phyloP scores from a whole-genome alignment of 2,888 invertebrate species.

The Lepidocyrtinus sp. region DNA sequence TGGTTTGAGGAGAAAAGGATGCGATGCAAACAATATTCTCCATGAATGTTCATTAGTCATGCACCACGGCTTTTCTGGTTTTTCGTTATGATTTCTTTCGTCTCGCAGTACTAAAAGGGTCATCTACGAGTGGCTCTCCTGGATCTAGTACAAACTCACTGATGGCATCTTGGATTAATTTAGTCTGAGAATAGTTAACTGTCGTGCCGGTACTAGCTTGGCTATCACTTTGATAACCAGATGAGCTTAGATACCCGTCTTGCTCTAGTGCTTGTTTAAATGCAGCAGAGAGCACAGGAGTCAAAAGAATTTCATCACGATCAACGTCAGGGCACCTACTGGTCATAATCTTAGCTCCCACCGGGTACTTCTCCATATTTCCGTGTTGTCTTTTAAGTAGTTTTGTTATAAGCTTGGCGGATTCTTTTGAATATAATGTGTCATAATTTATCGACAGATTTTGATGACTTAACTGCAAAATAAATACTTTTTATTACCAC shows the following conservation, averaged over 20 bases:
- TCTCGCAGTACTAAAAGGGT: conserved; percentile 35
- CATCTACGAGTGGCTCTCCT: conserved; percentile 34
- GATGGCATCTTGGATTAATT: conserved; percentile 39
- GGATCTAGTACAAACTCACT: conserved; percentile 59
- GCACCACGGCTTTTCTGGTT: no score
- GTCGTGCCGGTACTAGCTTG: conserved; percentile 27
- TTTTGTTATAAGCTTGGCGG: conserved; percentile 63
- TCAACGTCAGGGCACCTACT: conserved; percentile 69
- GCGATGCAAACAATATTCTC: no score
- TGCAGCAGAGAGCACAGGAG: conserved; percentile 56
- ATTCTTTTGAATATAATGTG: conserved; percentile 65
- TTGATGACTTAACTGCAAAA: conserved; percentile 67
- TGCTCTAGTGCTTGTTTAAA: conserved; percentile 60
- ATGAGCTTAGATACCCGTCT: conserved; percentile 50
- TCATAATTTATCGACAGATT: conserved; percentile 69
- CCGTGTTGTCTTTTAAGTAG: conserved; percentile 11
- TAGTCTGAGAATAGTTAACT: conserved; percentile 1
- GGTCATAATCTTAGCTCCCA: conserved; percentile 68
- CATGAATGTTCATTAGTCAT: no score
- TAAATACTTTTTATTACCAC: no score
- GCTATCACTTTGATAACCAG: conserved; percentile 51
- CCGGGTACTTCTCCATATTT: conserved; percentile 61
- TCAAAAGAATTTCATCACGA: conserved; percentile 65
- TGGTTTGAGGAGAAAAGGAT: no score
- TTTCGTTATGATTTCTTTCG: conserved; percentile 30